Percentiles rank a stretch among this genome's conserved stretches.
Evolutionary conservation across 2,113 vertebrate species (phyloP).

Genomic region (Pelusios castaneus): DNA sequence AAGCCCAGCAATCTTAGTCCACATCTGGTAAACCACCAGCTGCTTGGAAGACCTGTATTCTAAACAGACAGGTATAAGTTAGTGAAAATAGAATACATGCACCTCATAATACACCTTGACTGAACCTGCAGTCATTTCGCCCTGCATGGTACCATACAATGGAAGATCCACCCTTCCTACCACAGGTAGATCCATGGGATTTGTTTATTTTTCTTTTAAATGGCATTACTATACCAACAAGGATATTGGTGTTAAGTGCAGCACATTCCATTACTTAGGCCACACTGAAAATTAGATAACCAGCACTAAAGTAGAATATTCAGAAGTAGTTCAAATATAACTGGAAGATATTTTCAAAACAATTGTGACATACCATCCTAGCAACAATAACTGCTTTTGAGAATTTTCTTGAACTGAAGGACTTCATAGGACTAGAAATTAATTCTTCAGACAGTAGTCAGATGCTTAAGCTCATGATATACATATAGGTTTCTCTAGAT

Average conservation of each 20-base stretch:
- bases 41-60: slow-evolving; percentile 89
- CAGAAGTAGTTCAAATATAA: slow-evolving; percentile 69
- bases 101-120: slow-evolving; percentile 81
- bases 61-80: slow-evolving; percentile 82
- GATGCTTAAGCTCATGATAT: slow-evolving; percentile 78
- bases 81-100: slow-evolving; percentile 81
- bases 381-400: slow-evolving; percentile 74
- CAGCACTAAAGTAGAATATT: slow-evolving; percentile 78
- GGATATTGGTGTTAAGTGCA: slow-evolving; percentile 82
- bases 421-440: slow-evolving; percentile 75
- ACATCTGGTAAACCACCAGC: slow-evolving; percentile 81
- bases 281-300: slow-evolving; percentile 78
- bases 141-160: slow-evolving; percentile 78
- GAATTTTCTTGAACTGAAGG: slow-evolving; percentile 69
- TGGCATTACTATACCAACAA: slow-evolving; percentile 72
- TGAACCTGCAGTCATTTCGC: slow-evolving; percentile 91
- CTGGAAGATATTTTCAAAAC: slow-evolving; percentile 77
- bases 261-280: slow-evolving; percentile 75
- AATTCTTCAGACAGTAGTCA: slow-evolving; percentile 72
- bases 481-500: slow-evolving; percentile 73
- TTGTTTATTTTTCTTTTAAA: slow-evolving; percentile 68
- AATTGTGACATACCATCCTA: slow-evolving; percentile 73
- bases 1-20: slow-evolving; percentile 79
- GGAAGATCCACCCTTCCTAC: slow-evolving; percentile 80
- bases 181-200: slow-evolving; percentile 77